Conservation (phyloP, 2,113 vertebrate species). For the Vicugna pacos region DNA sequence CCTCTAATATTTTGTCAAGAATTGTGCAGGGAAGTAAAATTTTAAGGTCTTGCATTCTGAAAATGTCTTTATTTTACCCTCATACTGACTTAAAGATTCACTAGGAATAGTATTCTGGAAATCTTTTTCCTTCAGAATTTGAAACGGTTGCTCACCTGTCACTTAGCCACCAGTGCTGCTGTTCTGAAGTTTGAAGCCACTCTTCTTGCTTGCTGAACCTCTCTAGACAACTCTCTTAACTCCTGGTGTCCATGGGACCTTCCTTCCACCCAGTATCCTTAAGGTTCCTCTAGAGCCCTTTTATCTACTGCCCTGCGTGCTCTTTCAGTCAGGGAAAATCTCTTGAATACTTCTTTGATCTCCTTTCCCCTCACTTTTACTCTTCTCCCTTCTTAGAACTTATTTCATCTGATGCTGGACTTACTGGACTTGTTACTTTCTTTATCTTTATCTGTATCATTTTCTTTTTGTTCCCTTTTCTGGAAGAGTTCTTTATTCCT, state of each 20-base stretch:
- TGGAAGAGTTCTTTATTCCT: neutral
- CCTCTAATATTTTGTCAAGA: neutral
- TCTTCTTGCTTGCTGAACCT: neutral
- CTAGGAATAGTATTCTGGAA: neutral
- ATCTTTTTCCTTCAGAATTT: neutral
- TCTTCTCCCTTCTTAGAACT: neutral
- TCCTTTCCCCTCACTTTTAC: neutral
- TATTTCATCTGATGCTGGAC: neutral
- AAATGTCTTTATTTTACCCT: neutral
- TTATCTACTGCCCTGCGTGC: too few species aligned
- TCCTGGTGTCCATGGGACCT: accelerated
- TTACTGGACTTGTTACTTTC: neutral
- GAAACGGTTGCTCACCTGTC: neutral
- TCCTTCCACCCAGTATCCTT: neutral
- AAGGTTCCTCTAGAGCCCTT: neutral
- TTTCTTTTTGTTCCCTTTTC: neutral
- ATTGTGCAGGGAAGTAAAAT: neutral
- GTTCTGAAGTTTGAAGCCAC: neutral
- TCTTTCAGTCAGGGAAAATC: neutral
- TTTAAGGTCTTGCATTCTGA: neutral
- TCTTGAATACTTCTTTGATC: neutral
- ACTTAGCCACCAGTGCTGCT: neutral
- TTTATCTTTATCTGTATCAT: neutral
- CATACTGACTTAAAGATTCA: neutral
- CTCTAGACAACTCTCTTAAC: accelerated